Evolutionary conservation across 2,113 vertebrate genomes (phyloP).

Genomic region (Caranx ignobilis): DNA sequence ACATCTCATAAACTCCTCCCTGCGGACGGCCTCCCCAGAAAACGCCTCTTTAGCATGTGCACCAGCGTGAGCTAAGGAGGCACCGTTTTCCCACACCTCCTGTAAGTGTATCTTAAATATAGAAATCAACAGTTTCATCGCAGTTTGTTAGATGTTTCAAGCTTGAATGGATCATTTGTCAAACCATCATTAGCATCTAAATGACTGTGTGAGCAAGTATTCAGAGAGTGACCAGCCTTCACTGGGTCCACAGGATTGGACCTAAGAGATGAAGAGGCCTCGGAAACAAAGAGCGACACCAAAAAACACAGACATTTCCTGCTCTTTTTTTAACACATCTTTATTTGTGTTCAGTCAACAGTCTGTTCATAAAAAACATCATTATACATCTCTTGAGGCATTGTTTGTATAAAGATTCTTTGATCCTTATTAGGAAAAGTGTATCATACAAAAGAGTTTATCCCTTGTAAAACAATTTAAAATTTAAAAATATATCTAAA

Average conservation of each 20-base stretch:
- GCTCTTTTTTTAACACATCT: slow-evolving; percentile 48
- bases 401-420: slow-evolving; percentile 51
- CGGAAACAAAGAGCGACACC: slow-evolving; percentile 33
- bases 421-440: slow-evolving; percentile 50
- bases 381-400: slow-evolving; percentile 57
- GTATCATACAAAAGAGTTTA: slow-evolving; percentile 53
- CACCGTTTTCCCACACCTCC: slow-evolving; percentile 33
- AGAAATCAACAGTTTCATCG: slow-evolving; percentile 42
- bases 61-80: slow-evolving; percentile 27
- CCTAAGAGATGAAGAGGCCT: slow-evolving; percentile 28
- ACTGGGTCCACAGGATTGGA: slow-evolving; percentile 13
- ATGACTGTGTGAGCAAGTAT: slow-evolving; percentile 2
- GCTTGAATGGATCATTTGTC: slow-evolving; percentile 42
- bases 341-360: slow-evolving; percentile 75
- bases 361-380: slow-evolving; percentile 63
- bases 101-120: slow-evolving; percentile 41
- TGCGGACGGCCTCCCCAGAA: slow-evolving; percentile 14
- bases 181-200: slow-evolving; percentile 25
- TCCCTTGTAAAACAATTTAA: slow-evolving; percentile 57
- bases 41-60: slow-evolving; percentile 18
- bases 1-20: slow-evolving; percentile 45
- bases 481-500: slow-evolving; percentile 52
- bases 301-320: background rate
- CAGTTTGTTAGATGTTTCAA: slow-evolving; percentile 38
- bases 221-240: slow-evolving; percentile 27